These are phyloP conservation scores for Acyrthosiphon pisum DNA, from an alignment of 1,140 invertebrate species.

Conservation along the genomic window DNA sequence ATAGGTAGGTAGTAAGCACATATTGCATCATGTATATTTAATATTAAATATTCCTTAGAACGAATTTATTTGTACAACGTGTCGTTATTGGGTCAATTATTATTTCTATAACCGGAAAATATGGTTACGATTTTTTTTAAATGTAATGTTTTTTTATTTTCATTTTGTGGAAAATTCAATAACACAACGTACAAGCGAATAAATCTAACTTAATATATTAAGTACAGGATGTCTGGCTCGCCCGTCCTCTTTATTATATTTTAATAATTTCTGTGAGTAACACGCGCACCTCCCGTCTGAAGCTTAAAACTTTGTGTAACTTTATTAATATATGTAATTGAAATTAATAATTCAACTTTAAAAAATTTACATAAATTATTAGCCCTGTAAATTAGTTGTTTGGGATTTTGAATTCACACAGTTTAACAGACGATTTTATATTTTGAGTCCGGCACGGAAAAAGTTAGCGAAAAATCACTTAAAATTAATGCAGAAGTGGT, in stretches of 20 bases:
- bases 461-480: background rate
- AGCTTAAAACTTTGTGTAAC: background rate
- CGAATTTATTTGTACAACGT: background rate
- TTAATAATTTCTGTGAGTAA: background rate
- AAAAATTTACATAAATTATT: slow-evolving; percentile 1
- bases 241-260: background rate
- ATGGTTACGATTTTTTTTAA: background rate
- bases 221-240: background rate
- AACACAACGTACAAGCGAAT: background rate
- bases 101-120: background rate
- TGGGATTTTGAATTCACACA: background rate
- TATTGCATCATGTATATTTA: background rate
- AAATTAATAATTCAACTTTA: slow-evolving; percentile 1
- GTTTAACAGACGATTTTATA: background rate
- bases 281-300: background rate
- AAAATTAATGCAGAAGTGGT: background rate
- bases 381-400: background rate
- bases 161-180: background rate
- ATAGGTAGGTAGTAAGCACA: background rate
- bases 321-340: background rate
- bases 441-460: no score
- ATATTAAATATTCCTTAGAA: background rate
- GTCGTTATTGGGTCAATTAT: background rate
- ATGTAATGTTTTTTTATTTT: background rate
- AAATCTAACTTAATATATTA: background rate